Conservation (phyloP, 2,113 vertebrate species). For the Astatoreochromis straeleni region DNA sequence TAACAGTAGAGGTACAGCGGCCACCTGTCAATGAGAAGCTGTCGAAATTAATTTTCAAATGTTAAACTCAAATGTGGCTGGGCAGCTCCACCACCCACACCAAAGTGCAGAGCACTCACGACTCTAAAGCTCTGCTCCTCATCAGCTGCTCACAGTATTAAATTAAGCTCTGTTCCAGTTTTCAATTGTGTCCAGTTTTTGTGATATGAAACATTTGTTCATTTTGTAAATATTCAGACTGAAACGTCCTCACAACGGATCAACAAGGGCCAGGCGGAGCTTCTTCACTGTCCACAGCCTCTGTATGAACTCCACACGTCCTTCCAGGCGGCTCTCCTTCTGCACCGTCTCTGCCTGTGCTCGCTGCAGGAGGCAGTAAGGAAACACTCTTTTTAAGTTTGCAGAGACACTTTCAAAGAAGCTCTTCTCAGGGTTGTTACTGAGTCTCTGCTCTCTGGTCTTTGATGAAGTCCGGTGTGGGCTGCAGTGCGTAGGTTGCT, state of each 20-base stretch:
- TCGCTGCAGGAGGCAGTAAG: not conserved
- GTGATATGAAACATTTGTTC: not conserved
- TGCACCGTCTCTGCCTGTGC: not conserved
- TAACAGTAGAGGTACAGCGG: not conserved
- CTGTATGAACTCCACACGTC: not conserved
- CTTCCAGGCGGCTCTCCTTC: not conserved
- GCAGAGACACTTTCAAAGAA: not conserved
- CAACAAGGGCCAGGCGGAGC: not conserved
- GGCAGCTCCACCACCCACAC: not conserved
- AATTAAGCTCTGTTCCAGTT: not conserved
- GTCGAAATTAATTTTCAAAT: not conserved
- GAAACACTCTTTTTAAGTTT: not conserved
- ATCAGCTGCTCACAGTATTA: not conserved
- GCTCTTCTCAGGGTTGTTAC: not conserved
- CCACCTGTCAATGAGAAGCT: not conserved
- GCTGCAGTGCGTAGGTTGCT: not conserved
- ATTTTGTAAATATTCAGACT: not conserved
- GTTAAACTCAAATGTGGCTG: not conserved
- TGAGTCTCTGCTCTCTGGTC: not conserved
- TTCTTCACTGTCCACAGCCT: not conserved
- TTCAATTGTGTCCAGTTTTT: not conserved
- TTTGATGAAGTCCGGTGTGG: not conserved
- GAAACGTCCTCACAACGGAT: not conserved
- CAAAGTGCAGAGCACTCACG: rapidly evolving
- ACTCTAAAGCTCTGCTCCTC: not conserved